phyloP scores from a whole-genome alignment of 2,888 invertebrate genomes.

The Anthoptus insignis region DNA sequence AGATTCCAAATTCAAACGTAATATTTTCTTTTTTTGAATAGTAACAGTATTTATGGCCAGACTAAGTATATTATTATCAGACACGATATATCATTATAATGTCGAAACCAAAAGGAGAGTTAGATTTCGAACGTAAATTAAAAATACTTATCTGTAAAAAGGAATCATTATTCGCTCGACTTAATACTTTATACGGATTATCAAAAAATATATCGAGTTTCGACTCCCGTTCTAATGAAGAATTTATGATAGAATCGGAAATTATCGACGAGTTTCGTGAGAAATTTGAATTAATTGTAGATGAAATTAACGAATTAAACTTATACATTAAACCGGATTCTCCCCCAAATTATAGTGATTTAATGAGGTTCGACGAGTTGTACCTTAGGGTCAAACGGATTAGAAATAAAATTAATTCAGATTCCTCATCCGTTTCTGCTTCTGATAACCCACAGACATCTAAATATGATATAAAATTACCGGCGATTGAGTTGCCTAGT shows the following conservation, averaged over 20 bases:
- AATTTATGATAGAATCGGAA: background rate
- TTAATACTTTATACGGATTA: background rate
- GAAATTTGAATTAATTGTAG: background rate
- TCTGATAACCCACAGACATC: background rate
- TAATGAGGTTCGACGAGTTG: slow-evolving; percentile 10
- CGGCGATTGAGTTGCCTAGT: slow-evolving; percentile 13
- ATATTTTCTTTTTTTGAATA: no score
- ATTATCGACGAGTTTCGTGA: background rate
- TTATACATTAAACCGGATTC: background rate
- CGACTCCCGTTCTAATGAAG: background rate
- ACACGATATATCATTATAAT: no score
- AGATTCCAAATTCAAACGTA: no score
- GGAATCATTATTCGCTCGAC: background rate
- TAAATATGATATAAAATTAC: slow-evolving; percentile 1
- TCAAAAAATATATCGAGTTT: background rate
- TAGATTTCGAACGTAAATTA: background rate
- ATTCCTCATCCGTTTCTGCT: background rate
- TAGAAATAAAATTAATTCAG: background rate
- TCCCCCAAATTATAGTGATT: background rate
- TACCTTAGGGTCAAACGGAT: background rate
- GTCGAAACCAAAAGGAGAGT: background rate
- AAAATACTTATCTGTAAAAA: background rate
- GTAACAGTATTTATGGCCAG: no score
- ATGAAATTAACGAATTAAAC: slow-evolving; percentile 5
- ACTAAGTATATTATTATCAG: no score